Evolutionary conservation across 1,140 invertebrate genomes (phyloP), one percentile per base, ranked within the genome.

Genomic region (Camponotus pennsylvanicus): DNA sequence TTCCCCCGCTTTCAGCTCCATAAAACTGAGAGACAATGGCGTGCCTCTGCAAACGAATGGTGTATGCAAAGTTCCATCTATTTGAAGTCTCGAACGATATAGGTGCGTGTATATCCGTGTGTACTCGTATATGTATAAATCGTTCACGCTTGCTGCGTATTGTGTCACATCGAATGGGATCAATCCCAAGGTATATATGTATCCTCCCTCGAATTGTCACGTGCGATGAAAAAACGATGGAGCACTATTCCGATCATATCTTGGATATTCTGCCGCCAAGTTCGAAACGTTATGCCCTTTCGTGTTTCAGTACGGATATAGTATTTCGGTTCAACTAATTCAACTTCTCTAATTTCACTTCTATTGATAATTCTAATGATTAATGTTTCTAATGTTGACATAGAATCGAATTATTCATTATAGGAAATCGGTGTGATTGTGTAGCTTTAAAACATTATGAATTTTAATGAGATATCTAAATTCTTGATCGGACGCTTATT

Each of bases 11-110:
- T 40, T 15, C 63, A 70, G 89, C 42, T 70, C 69, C 71, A 78
- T 90, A 90, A 90, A 90, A 64, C 37, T 80, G 64, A 63, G 13
- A 70, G 70, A 84, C 84, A 86, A 89, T 84, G 77, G 71, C 84
- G 70, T 42, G 80, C 57, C 76, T 85, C 70, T 52, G 64, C 80
- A 63, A 89, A 89, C 76, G 80, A 89, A 89, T 80, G 40, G 45
- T n/a, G 55, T 86, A 77, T 89, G 67, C 71, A 42, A 52, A 84
- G 40, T 87, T 40, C 69, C 32, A 52, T 42, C 64, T 85, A 57
- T 86, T 89, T 59, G 42, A 6, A 42, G 11, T 42, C 73, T 52
- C 27, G 40, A 37, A 37, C 34, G 34, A n/a, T 21, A 32, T 52
- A 52, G 15, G 3, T 52, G 18, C 49, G 9, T 18, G 15, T 52